A percentile compares a stretch with the other conserved stretches of the same genome.
Conservation (phyloP, 2,888 invertebrate species). For the Drosophila subquinaria region DNA sequence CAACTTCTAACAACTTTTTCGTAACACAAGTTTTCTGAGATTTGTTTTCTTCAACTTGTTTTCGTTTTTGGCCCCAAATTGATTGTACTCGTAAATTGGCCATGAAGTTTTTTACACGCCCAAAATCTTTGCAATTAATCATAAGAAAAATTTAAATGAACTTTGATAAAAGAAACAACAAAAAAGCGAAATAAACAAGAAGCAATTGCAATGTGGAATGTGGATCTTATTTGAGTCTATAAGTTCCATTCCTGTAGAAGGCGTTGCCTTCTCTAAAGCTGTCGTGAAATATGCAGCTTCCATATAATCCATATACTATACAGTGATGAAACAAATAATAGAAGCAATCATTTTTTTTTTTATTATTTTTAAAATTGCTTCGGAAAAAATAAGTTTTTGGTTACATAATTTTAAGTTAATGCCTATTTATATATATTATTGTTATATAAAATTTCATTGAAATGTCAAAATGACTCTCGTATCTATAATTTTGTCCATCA, state of each 20-base stretch:
- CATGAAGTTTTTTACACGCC: constrained; percentile 4
- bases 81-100: constrained; percentile 11
- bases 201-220: constrained; percentile 2
- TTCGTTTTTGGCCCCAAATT: constrained; percentile 19
- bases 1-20: constrained; percentile 46
- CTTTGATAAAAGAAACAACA: constrained; percentile 24
- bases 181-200: neutral
- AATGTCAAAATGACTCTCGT: too few species aligned
- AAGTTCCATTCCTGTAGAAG: constrained; percentile 1
- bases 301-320: too few species aligned
- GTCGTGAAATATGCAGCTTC: too few species aligned
- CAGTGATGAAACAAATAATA: too few species aligned
- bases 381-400: too few species aligned
- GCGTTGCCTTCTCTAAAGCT: neutral
- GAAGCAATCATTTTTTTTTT: too few species aligned
- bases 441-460: too few species aligned
- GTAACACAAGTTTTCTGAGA: neutral
- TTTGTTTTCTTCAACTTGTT: constrained; percentile 21
- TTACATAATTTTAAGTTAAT: too few species aligned
- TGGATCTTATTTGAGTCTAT: neutral
- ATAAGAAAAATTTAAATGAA: constrained; percentile 20
- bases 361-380: too few species aligned
- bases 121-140: constrained; percentile 22
- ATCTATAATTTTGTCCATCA: too few species aligned
- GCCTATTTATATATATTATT: too few species aligned